These are phyloP conservation scores for Apis florea DNA, from an alignment of 1,140 invertebrate genomes.

Conservation along the genomic window DNA sequence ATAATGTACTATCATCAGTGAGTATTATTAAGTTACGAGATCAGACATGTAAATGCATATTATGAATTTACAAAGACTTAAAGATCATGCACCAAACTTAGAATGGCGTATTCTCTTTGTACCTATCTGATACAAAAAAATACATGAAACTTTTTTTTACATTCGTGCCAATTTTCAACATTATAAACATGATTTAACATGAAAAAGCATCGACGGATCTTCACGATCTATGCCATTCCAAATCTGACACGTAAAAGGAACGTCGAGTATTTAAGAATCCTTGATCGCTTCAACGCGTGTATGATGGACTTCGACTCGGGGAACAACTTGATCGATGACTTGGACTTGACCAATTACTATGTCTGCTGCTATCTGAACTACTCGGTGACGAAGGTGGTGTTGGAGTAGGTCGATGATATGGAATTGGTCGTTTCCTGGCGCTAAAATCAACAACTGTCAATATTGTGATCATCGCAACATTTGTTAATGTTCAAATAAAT, in stretches of 20 bases:
- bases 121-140: slow-evolving; percentile 15
- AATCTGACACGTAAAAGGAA: slow-evolving; percentile 54
- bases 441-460: slow-evolving; percentile 81
- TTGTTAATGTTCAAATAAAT: slow-evolving; percentile 20
- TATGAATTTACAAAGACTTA: slow-evolving; percentile 38
- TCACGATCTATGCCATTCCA: slow-evolving; percentile 14
- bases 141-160: neutral
- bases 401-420: slow-evolving; percentile 91
- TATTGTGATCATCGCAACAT: slow-evolving; percentile 5
- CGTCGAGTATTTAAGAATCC: slow-evolving; percentile 28
- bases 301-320: slow-evolving; percentile 74
- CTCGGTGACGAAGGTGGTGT: slow-evolving; percentile 86
- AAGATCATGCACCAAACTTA: slow-evolving; percentile 42
- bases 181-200: slow-evolving; percentile 14
- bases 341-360: slow-evolving; percentile 79
- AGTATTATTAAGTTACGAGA: slow-evolving; percentile 50
- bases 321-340: slow-evolving; percentile 78
- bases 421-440: slow-evolving; percentile 93
- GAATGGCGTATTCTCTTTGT: slow-evolving; percentile 13
- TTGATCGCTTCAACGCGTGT: slow-evolving; percentile 63
- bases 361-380: slow-evolving; percentile 83
- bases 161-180: slow-evolving; percentile 4
- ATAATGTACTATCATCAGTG: slow-evolving; percentile 24
- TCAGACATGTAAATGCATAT: slow-evolving; percentile 41
- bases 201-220: slow-evolving; percentile 32